phyloP scores from a whole-genome alignment of 2,797 vertebrate genomes.

The Acanthurus lineatus region DNA sequence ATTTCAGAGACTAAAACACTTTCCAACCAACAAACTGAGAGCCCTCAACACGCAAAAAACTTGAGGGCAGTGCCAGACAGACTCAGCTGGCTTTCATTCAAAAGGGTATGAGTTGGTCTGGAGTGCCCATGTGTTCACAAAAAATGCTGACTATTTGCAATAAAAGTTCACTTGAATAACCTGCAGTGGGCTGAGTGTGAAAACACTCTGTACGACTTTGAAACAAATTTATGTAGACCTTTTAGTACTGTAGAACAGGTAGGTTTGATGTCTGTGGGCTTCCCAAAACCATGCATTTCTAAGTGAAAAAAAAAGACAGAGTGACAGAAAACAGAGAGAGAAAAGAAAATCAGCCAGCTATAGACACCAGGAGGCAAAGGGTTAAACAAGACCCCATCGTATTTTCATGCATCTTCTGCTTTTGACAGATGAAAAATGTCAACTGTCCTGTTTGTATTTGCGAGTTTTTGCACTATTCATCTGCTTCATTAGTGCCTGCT shows the following conservation, averaged over 20 bases:
- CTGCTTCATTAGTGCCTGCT: slow-evolving; percentile 99
- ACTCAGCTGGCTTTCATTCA: slow-evolving; percentile 26
- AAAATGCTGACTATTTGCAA: slow-evolving; percentile 4
- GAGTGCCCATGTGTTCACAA: neutral
- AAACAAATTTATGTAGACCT: slow-evolving; percentile 13
- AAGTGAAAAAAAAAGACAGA: neutral
- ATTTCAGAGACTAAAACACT: slow-evolving; percentile 7
- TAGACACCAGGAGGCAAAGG: slow-evolving; percentile 90
- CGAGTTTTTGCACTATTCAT: slow-evolving; percentile 99
- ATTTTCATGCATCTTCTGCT: slow-evolving; percentile 99
- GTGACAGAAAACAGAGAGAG: slow-evolving; percentile 28
- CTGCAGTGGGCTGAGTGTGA: slow-evolving; percentile 7
- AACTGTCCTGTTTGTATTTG: slow-evolving; percentile 99
- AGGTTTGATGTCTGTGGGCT: neutral
- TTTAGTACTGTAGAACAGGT: neutral
- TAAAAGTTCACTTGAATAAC: slow-evolving; percentile 34
- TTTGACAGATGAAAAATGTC: slow-evolving; percentile 99
- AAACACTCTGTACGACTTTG: slow-evolving; percentile 35
- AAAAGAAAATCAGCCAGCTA: slow-evolving; percentile 51
- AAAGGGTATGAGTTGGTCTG: neutral
- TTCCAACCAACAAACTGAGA: slow-evolving; percentile 13
- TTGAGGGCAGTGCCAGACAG: neutral
- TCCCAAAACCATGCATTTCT: slow-evolving; percentile 31
- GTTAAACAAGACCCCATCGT: slow-evolving; percentile 97
- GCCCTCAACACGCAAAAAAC: slow-evolving; percentile 8